phyloP scores from a whole-genome alignment of 1,140 invertebrate genomes.

The Achatina immaculata region DNA sequence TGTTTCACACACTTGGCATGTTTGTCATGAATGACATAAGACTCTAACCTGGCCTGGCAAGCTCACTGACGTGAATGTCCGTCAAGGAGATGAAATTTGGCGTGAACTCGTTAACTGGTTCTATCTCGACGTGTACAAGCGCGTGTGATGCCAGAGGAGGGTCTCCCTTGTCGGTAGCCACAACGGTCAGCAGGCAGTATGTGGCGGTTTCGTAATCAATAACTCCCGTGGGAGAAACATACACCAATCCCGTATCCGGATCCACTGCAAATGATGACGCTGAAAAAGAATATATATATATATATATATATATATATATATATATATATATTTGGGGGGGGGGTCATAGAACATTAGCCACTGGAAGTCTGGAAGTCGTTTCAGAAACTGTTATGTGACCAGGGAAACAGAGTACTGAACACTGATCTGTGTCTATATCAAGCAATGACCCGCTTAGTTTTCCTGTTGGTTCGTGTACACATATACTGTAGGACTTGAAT shows the following conservation, averaged over 20 bases:
- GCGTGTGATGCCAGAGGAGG: conserved; percentile 24
- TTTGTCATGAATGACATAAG: too few relatives aligned
- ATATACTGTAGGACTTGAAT: too few relatives aligned
- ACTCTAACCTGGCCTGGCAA: background rate
- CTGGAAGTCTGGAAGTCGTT: background rate
- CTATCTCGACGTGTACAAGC: conserved; percentile 18
- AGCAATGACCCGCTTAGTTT: too few relatives aligned
- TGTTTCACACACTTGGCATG: too few relatives aligned
- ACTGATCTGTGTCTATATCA: too few relatives aligned
- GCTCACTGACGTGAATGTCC: background rate
- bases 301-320: background rate
- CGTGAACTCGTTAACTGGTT: conserved; percentile 24
- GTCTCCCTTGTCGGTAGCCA: background rate
- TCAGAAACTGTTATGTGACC: background rate
- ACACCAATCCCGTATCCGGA: background rate
- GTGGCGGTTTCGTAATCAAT: conserved; percentile 21
- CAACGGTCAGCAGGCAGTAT: conserved; percentile 11
- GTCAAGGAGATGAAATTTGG: background rate
- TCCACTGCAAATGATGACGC: background rate
- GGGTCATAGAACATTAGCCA: background rate
- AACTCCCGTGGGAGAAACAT: background rate
- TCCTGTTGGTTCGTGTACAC: too few relatives aligned
- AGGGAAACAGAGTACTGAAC: too few relatives aligned
- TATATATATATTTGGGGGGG: background rate
- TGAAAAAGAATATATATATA: background rate